Base-by-base conservation (phyloP, 2,113 vertebrate species). In the Clarias batrachus region DNA sequence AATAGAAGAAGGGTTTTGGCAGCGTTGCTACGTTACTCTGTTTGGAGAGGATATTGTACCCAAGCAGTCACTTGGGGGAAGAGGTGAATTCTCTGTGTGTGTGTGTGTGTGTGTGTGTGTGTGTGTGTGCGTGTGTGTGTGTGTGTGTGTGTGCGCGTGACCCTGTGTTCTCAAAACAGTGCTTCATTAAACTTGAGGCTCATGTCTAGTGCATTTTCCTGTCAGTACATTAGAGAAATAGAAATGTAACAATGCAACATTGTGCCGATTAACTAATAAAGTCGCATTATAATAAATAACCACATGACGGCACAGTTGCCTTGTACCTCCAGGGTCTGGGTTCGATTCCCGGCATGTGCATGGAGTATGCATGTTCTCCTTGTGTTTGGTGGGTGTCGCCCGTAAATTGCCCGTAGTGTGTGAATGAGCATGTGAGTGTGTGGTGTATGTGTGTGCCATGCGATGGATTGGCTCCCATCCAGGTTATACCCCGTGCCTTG, bases 11-110 rank as follows among this genome's bases (percentile, higher is more conserved):
- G 81, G 81, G 71, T 86, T 89, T 73, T 82, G 76, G 77, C 74
- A 74, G 66, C 52, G 85, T 86, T 89, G 81, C 81, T 84, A 86
- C 11, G 80, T 59, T 81, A 84, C 81, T 66, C 54, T 88, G 80
- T 88, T 83, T 88, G 63, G 56, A 10, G 37, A 86, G 63, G 63
- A 80, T 54, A 79, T 83, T 78, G 62, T 82, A 65, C 71, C 68
- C 70, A 81, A 65, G 76, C 83, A 89, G 82, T 62, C 84, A 78
- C 79, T 56, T 30, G 82, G 73, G 81, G 33, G 56, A 81, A 73
- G n/a, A 73, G 41, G 68, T 81, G 27, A 81, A 65, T 30, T 52
- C 17, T 71, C 30, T 71, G 5, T 37, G 16, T 70, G 14, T 70
- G 14, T 33, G 33, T 37, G 1, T 37, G 33, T 37, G 6, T 73